Percentiles rank a stretch among this genome's conserved stretches.
phyloP scores from a whole-genome alignment of 2,113 vertebrate species.

The Bambusicola thoracicus region DNA sequence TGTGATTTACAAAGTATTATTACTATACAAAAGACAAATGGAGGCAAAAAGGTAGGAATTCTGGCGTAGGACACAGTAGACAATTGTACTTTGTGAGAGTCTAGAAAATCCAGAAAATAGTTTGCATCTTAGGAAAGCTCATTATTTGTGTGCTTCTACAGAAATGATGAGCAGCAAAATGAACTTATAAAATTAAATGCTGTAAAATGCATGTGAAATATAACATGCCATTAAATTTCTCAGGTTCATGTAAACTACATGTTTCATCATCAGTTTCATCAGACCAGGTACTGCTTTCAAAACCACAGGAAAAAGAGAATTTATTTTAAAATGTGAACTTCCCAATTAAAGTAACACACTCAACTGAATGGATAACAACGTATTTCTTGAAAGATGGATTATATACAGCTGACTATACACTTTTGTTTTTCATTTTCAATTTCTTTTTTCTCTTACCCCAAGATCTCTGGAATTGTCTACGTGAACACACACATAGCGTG shows the following conservation, averaged over 20 bases:
- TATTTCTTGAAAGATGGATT: background rate
- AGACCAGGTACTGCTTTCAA: background rate
- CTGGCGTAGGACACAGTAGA: background rate
- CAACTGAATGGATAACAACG: background rate
- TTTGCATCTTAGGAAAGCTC: background rate
- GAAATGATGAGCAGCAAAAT: background rate
- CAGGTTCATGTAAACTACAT: background rate
- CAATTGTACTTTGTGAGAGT: background rate
- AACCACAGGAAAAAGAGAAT: background rate
- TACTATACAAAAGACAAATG: background rate
- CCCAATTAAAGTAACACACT: background rate
- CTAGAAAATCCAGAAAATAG: background rate
- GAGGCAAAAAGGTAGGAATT: background rate
- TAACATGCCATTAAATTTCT: background rate
- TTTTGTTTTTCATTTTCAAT: background rate
- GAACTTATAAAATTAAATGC: background rate
- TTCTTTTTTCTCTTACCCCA: conserved; percentile 83
- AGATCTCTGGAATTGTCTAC: conserved; percentile 99
- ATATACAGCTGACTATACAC: background rate
- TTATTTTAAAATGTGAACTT: background rate
- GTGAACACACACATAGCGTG: conserved; percentile 92
- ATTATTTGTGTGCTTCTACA: background rate
- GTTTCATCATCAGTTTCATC: background rate
- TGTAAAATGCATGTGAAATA: background rate
- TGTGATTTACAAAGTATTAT: background rate